Conservation (phyloP, 64 coral and sea anemone species). For the Stichodactyla mertensii region DNA sequence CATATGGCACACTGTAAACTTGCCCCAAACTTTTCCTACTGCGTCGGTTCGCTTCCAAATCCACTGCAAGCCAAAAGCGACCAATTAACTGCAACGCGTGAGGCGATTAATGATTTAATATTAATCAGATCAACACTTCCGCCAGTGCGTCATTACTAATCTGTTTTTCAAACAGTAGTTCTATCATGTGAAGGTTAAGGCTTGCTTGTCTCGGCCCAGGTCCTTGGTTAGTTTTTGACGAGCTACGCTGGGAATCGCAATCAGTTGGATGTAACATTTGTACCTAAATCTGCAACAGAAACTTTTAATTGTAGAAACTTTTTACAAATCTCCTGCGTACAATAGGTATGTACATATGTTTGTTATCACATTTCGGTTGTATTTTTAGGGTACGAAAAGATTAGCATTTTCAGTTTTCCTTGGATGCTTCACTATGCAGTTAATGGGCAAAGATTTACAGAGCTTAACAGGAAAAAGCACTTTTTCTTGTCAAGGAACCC, state of each 20-base stretch:
- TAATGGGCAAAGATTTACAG: conserved; percentile 18
- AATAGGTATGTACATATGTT: background rate
- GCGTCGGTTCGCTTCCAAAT: background rate
- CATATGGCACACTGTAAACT: background rate
- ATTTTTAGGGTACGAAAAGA: background rate
- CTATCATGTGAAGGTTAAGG: background rate
- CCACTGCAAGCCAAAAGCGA: background rate
- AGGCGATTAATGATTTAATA: conserved; percentile 13
- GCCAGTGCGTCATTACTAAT: conserved; percentile 2
- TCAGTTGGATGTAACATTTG: too few species aligned
- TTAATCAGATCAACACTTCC: conserved; percentile 23
- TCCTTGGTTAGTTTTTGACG: background rate
- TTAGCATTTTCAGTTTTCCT: conserved; percentile 9
- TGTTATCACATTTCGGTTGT: background rate
- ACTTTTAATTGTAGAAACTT: too few species aligned
- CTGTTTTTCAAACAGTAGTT: conserved; percentile 15
- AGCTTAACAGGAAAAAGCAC: background rate
- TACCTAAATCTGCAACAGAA: too few species aligned
- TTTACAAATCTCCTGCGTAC: background rate
- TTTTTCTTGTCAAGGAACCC: conserved; percentile 8
- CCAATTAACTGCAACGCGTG: background rate
- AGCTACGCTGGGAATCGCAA: too few species aligned
- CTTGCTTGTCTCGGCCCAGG: background rate
- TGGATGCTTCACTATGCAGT: conserved; percentile 17
- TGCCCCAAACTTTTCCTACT: background rate